phyloP scores from a whole-genome alignment of 2,113 vertebrate genomes.

The Mola mola region DNA sequence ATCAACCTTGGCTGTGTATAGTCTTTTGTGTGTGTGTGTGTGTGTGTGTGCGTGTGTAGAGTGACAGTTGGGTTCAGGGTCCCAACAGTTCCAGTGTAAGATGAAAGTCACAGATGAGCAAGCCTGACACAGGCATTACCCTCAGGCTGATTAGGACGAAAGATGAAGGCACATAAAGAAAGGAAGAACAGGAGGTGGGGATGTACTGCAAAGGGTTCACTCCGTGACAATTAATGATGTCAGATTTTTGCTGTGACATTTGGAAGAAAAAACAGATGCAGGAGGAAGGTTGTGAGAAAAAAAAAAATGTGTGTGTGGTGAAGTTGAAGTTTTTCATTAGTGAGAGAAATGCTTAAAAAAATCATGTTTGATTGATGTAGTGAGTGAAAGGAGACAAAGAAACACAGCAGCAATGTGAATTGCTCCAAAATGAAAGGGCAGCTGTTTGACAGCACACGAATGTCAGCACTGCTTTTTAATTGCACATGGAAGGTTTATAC shows the following conservation, averaged over 20 bases:
- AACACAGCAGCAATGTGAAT: neutral
- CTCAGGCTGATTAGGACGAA: slow-evolving; percentile 29
- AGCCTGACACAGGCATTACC: slow-evolving; percentile 27
- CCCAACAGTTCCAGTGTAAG: slow-evolving; percentile 28
- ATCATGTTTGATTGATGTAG: neutral
- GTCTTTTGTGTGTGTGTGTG: neutral
- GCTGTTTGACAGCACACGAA: slow-evolving; percentile 19
- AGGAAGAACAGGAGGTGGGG: slow-evolving; percentile 10
- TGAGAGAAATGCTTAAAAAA: slow-evolving; percentile 6
- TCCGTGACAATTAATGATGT: slow-evolving; percentile 44
- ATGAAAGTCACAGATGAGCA: slow-evolving; percentile 50
- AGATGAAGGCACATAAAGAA: slow-evolving; percentile 23
- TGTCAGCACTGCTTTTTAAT: slow-evolving; percentile 19
- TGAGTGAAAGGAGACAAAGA: too few relatives aligned
- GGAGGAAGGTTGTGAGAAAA: slow-evolving; percentile 11
- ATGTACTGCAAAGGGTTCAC: slow-evolving; percentile 30
- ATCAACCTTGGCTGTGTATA: neutral
- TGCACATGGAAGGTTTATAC: slow-evolving; percentile 14
- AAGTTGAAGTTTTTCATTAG: neutral
- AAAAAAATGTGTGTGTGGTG: too few relatives aligned
- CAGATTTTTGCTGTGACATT: slow-evolving; percentile 31
- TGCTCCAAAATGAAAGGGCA: neutral
- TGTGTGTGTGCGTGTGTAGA: neutral
- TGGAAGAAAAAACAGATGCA: slow-evolving; percentile 3
- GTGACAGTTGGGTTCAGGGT: slow-evolving; percentile 21